Evolutionary conservation across 1,140 invertebrate genomes (phyloP), one percentile per base, ranked within the genome.

Genomic region (Druon quercuslanigerum): DNA sequence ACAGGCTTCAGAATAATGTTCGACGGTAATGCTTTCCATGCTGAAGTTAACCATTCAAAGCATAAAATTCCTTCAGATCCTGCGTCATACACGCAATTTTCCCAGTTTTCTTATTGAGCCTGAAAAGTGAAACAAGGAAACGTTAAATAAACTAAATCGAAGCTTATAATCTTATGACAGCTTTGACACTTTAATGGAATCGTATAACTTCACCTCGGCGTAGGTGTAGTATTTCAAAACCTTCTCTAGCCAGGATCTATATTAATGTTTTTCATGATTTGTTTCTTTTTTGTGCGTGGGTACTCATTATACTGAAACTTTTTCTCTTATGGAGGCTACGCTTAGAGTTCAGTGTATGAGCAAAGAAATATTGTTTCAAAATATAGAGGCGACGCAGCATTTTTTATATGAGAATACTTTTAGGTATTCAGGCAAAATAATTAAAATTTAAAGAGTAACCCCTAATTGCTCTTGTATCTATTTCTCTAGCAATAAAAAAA

Each of bases 121-220:
- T 33, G 13, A 25, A 66, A 66, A 40, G 60, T 66, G 60, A 66
- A 60, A 66, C 60, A 66, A 66, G 60, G 60, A 66, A 66, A 66
- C 40, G 16, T 66, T 66, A 25, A 66, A 66, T 66, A 25, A 66
- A 66, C 40, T n/a, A 14, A 40, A 66, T 66, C 60, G 33, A 66
- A n/a, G 14, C 60, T 66, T 66, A 66, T 66, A 25, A 40, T 40
- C 20, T 66, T 66, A 40, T 66, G 33, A 66, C 60, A 66, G 60
- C 25, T 66, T 66, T 66, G 60, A 66, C 60, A 66, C 60, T 66
- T 66, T 66, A 66, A 66, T 66, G 60, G 33, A 66, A 46, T 46
- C 33, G 25, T 46, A 66, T 66, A 66, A 66, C 40, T 66, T 66
- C 60, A 66, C 60, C 60, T 25, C 14, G 3, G 16, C 60, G 13